Percentiles rank a stretch among this genome's conserved stretches.
phyloP scores from a whole-genome alignment of 1,140 invertebrate genomes.

The Tetramorium parvispinum region DNA sequence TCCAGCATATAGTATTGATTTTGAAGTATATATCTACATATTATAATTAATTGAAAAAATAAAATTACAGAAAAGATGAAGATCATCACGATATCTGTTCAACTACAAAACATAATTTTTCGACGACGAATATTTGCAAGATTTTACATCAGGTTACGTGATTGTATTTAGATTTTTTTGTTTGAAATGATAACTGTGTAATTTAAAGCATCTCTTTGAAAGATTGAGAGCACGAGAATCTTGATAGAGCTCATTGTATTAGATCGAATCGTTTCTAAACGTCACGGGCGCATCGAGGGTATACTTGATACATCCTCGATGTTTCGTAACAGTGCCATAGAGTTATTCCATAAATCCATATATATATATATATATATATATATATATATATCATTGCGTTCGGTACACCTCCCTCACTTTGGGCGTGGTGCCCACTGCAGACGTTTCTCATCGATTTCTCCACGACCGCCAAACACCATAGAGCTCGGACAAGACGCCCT shows the following conservation, averaged over 20 bases:
- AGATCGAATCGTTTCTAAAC: constrained; percentile 51
- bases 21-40: neutral
- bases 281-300: constrained; percentile 26
- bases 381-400: constrained; percentile 71
- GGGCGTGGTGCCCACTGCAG: constrained; percentile 76
- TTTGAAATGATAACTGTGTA: neutral
- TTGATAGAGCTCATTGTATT: constrained; percentile 14
- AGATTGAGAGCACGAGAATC: neutral
- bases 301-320: constrained; percentile 46
- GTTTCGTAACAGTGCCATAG: constrained; percentile 39
- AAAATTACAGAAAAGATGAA: neutral
- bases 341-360: constrained; percentile 55
- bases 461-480: constrained; percentile 72
- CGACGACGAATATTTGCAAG: too few species aligned
- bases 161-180: neutral
- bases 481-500: constrained; percentile 2
- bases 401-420: constrained; percentile 66
- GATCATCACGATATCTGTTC: neutral
- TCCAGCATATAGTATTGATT: neutral
- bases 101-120: neutral
- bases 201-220: constrained; percentile 6
- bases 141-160: neutral
- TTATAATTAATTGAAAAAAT: neutral
- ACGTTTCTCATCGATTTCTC: constrained; percentile 79
- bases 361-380: constrained; percentile 52